phyloP scores from a whole-genome alignment of 2,888 invertebrate genomes.

The Bedellia somnulentella region DNA sequence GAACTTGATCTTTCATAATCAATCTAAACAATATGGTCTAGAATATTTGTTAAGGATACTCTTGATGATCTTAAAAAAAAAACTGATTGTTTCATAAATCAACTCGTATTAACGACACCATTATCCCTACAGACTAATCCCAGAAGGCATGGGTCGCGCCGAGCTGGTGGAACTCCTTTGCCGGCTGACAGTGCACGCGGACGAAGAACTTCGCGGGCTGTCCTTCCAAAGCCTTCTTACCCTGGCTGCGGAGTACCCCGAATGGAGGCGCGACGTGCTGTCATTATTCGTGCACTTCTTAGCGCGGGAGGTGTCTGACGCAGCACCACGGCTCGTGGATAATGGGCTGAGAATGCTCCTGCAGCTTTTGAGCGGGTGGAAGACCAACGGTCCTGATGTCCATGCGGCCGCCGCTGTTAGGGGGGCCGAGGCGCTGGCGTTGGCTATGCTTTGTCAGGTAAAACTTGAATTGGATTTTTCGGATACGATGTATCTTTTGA shows the following conservation, averaged over 20 bases:
- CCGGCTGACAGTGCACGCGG: slow-evolving; percentile 95
- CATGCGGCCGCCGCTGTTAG: slow-evolving; percentile 71
- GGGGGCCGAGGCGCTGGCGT: slow-evolving; percentile 89
- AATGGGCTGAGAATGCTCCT: slow-evolving; percentile 90
- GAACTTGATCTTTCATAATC: too few relatives aligned
- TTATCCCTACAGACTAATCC: slow-evolving; percentile 71
- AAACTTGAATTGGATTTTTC: too few relatives aligned
- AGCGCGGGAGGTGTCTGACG: slow-evolving; percentile 88
- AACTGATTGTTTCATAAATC: too few relatives aligned
- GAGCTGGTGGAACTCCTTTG: slow-evolving; percentile 94
- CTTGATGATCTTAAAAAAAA: too few relatives aligned
- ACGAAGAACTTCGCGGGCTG: slow-evolving; percentile 92
- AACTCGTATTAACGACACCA: too few relatives aligned
- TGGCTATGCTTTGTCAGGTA: slow-evolving; percentile 94
- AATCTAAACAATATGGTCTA: too few relatives aligned
- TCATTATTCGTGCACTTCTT: slow-evolving; percentile 94
- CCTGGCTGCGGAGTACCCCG: slow-evolving; percentile 92
- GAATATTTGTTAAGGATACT: too few relatives aligned
- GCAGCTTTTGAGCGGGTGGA: slow-evolving; percentile 91
- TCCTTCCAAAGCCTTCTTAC: slow-evolving; percentile 96
- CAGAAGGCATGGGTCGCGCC: slow-evolving; percentile 93
- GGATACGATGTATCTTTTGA: too few relatives aligned
- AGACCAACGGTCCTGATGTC: slow-evolving; percentile 67
- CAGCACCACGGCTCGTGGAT: slow-evolving; percentile 87
- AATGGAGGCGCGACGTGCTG: slow-evolving; percentile 96